Evolutionary conservation across 2,797 vertebrate genomes (phyloP).

Genomic region (Stomatorhinus walkeri): DNA sequence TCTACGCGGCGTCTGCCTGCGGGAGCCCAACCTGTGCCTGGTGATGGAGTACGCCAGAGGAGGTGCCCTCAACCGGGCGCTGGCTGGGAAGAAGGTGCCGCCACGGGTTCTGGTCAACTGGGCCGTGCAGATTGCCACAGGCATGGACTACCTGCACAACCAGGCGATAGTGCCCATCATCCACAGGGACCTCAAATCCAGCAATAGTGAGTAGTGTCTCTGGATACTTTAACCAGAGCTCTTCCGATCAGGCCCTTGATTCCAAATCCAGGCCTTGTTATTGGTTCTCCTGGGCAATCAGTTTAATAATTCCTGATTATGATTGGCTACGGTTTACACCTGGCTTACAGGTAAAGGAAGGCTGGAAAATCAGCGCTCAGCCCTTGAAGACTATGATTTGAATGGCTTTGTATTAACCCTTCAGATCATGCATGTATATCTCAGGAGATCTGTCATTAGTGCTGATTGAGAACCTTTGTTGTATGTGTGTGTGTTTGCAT

Average conservation of each 20-base stretch:
- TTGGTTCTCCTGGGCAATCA: not conserved
- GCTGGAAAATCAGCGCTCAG: not conserved
- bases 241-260: not conserved
- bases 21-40: conserved; percentile 79
- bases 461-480: not conserved
- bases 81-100: conserved; percentile 78
- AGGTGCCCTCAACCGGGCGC: conserved; percentile 75
- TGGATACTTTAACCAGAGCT: not conserved
- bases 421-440: not conserved
- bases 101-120: conserved; percentile 86
- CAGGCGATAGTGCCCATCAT: conserved; percentile 82
- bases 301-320: not conserved
- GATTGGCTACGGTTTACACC: not conserved
- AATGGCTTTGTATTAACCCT: not conserved
- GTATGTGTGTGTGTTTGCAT: not conserved
- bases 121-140: conserved; percentile 84
- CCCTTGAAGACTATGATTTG: not conserved
- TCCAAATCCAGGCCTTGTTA: not conserved
- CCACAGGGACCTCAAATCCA: conserved; percentile 89
- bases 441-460: not conserved
- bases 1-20: conserved; percentile 75
- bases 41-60: conserved; percentile 88
- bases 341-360: not conserved
- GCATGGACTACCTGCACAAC: conserved; percentile 88
- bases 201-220: conserved; percentile 76